Conservation (phyloP, 2,113 vertebrate species). For the Nerophis ophidion region DNA sequence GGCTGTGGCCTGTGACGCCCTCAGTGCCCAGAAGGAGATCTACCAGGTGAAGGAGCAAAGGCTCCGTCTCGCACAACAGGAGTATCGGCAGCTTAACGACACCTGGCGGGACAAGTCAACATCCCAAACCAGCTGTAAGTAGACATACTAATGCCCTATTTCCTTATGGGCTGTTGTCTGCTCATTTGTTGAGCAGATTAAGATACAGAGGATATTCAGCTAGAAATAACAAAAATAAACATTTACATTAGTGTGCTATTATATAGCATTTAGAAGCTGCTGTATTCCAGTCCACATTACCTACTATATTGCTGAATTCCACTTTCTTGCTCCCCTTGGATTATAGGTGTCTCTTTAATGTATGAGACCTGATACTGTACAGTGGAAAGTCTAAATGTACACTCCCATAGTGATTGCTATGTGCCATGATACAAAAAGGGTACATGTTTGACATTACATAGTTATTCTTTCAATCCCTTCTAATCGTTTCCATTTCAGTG, state of each 20-base stretch:
- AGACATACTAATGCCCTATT: neutral
- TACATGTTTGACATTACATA: neutral
- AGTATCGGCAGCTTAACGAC: conserved; percentile 87
- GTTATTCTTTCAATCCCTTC: neutral
- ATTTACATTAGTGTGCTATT: no score
- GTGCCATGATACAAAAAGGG: neutral
- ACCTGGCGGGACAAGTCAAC: conserved; percentile 90
- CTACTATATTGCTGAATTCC: no score
- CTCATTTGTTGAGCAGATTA: no score
- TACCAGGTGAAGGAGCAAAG: conserved; percentile 96
- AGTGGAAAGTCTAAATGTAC: neutral
- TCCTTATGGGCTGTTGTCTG: no score
- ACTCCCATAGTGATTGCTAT: neutral
- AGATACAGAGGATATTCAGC: no score
- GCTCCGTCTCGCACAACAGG: conserved; percentile 89
- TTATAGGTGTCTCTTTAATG: no score
- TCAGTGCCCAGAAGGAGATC: conserved; percentile 93
- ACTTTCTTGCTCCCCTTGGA: no score
- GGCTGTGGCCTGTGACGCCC: conserved; percentile 85
- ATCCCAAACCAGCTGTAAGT: conserved; percentile 94
- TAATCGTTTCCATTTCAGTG: conserved; percentile 72
- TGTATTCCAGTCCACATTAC: no score
- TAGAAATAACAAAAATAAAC: no score
- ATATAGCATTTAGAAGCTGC: no score
- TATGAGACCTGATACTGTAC: no score